Base-by-base conservation (phyloP, 1,140 invertebrate species). In the Medauroidea extradentata region DNA sequence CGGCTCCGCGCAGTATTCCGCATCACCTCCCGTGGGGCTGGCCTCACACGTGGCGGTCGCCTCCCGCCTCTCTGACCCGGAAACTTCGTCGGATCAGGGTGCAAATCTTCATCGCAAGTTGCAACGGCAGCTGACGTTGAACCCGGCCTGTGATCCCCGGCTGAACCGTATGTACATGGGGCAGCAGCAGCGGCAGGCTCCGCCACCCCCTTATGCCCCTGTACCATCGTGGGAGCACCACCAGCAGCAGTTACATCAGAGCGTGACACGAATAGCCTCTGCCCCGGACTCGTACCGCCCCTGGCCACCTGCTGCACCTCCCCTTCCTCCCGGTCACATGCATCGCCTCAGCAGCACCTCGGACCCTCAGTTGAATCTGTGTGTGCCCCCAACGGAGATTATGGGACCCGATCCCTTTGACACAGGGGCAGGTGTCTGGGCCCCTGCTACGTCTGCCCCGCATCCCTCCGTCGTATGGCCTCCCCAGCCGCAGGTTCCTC, bases 121-220 rank as follows among this genome's bases (percentile, higher is more conserved):
- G 3, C 86, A 88, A 48, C 79, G 91, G 24, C 90, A 94, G 65
- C 75, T 92, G 18, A 90, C 90, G 1, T 71, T 94, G 0, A 93
- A 93, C 75, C 90, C 90, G 1, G 74, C 76, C 3, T 85, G 83
- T 63, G 91, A 93, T 75, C 84, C 88, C 8, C 75, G 90, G 51
- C 72, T 91, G 44, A 79, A 74, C 67, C 78, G 79, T 50, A 64
- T 79, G 52, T 21, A 7, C 29, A 4, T 11, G 29, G 29, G 29
- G 44, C 44, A 46, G 18, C 71, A 67, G 58, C 73, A 73, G 44
- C 64, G 69, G 61, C 69, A 67, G 16, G 63, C 73, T 3, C 13
- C 9, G 9, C 5, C 34, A 50, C 42, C 44, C 53, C n/a, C 54
- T 55, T 24, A 53, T 48, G 56, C 56, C 34, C 21, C 60, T 61